phyloP scores from a whole-genome alignment of 2,113 vertebrate genomes.

The Platysternon megacephalum region DNA sequence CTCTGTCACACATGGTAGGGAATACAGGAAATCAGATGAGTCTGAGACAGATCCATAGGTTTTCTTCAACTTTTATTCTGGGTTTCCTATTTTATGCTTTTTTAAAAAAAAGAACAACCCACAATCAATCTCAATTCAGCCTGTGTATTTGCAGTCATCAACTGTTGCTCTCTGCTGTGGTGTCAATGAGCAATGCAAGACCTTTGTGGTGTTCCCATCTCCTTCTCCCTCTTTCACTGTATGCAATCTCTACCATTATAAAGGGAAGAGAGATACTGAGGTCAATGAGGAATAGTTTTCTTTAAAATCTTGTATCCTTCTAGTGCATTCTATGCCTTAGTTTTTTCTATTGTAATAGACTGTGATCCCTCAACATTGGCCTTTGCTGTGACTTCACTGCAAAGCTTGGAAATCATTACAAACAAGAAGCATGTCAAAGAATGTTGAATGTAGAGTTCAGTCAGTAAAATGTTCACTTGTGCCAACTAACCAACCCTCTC shows the following conservation, averaged over 20 bases:
- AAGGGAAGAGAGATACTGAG: background rate
- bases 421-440: background rate
- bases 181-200: background rate
- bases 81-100: background rate
- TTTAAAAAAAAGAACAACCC: background rate
- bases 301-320: slow-evolving; percentile 12
- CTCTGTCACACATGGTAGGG: fast-evolving
- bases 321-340: background rate
- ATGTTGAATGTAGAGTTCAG: background rate
- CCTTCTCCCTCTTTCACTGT: background rate
- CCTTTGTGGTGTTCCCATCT: background rate
- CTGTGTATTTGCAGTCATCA: background rate
- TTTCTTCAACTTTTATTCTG: background rate
- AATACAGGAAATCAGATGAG: background rate
- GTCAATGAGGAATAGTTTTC: background rate
- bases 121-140: background rate
- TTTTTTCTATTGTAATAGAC: background rate
- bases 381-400: background rate
- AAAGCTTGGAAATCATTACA: background rate
- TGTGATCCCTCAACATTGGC: slow-evolving; percentile 10
- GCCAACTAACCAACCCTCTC: background rate
- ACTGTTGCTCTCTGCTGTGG: no score
- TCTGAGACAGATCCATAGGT: background rate
- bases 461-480: background rate
- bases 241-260: background rate